Percentiles rank a stretch among this genome's conserved stretches.
phyloP scores from a whole-genome alignment of 2,888 invertebrate species.

The Aporophyla nigra region DNA sequence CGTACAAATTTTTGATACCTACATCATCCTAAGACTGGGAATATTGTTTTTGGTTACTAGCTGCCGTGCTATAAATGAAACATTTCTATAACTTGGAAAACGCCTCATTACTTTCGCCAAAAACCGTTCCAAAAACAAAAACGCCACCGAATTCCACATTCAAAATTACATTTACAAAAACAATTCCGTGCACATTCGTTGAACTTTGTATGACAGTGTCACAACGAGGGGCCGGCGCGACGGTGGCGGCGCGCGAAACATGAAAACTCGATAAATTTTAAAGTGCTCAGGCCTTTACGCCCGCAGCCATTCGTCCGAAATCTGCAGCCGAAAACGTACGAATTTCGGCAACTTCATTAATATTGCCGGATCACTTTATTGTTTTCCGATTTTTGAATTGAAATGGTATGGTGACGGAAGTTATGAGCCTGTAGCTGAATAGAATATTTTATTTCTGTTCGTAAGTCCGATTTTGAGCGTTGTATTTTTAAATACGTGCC shows the following conservation, averaged over 20 bases:
- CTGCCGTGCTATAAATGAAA: not conserved
- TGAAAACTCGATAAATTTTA: constrained; percentile 89
- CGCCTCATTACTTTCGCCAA: not conserved
- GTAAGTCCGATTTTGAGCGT: constrained; percentile 19
- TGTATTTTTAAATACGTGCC: constrained; percentile 32
- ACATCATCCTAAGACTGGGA: not conserved
- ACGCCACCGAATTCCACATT: constrained; percentile 25
- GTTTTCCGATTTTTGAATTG: constrained; percentile 62
- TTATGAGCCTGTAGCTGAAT: constrained; percentile 27
- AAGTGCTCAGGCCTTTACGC: constrained; percentile 81
- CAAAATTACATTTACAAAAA: constrained; percentile 51
- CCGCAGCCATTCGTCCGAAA: constrained; percentile 77
- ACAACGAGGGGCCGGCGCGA: constrained; percentile 52
- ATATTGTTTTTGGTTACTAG: not conserved
- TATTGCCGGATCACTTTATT: constrained; percentile 63
- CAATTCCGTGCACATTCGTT: constrained; percentile 58
- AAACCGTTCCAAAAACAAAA: constrained; percentile 35
- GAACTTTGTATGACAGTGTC: constrained; percentile 65
- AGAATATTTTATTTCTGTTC: constrained; percentile 29
- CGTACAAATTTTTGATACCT: not conserved
- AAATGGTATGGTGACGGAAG: constrained; percentile 41
- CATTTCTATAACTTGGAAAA: not conserved
- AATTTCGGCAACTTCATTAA: constrained; percentile 69
- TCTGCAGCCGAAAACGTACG: constrained; percentile 70
- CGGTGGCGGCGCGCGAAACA: constrained; percentile 71